These are phyloP conservation scores for Calephelis virginiensis DNA, from an alignment of 1,140 invertebrate genomes.

Conservation along the genomic window DNA sequence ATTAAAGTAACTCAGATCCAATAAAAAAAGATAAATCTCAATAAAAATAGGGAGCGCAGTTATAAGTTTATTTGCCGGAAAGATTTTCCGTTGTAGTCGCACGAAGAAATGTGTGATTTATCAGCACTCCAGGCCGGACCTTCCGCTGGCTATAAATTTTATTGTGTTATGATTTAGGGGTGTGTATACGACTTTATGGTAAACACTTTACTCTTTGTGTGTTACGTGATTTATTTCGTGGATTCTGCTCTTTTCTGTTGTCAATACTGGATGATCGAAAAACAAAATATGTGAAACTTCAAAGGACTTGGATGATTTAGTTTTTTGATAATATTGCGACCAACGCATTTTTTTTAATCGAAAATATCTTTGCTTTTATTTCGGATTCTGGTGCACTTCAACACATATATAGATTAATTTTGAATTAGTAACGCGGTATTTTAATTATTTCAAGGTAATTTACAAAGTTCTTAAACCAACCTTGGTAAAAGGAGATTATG, in stretches of 20 bases:
- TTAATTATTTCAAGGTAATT: no score
- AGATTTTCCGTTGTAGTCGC: conserved; percentile 65
- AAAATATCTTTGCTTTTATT: no score
- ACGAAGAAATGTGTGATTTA: conserved; percentile 75
- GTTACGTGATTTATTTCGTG: conserved; percentile 54
- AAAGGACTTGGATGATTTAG: neutral
- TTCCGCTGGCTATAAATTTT: conserved; percentile 75
- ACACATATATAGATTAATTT: no score
- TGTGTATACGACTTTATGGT: conserved; percentile 73
- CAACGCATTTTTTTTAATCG: neutral
- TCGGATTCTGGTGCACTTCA: no score
- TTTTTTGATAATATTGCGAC: no score
- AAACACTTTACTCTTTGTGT: conserved; percentile 73
- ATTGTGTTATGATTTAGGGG: conserved; percentile 76
- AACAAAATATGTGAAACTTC: conserved; percentile 31
- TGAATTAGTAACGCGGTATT: no score
- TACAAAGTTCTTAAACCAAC: no score
- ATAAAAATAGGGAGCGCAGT: conserved; percentile 51
- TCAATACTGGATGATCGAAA: conserved; percentile 35
- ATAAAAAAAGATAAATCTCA: conserved; percentile 37
- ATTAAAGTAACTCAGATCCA: neutral
- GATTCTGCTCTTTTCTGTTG: conserved; percentile 36
- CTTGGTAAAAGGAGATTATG: no score
- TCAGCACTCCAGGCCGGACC: conserved; percentile 75
- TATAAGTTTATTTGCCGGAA: conserved; percentile 61